phyloP scores from a whole-genome alignment of 1,140 invertebrate genomes.

The Thrips palmi region DNA sequence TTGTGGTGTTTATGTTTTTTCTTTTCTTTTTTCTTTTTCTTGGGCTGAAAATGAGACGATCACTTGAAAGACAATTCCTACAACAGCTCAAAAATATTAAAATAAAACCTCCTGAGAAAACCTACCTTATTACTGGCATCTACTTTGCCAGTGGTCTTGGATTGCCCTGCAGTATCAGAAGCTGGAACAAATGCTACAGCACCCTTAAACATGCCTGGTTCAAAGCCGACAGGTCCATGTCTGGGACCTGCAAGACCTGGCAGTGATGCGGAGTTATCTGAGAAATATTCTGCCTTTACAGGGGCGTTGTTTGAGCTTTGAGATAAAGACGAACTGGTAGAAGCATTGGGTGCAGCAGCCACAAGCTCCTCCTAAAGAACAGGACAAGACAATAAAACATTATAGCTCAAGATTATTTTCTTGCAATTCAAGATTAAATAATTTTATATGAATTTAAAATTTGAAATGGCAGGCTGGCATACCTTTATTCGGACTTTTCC shows the following conservation, averaged over 20 bases:
- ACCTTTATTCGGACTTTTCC: slow-evolving; percentile 16
- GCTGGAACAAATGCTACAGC: not conserved
- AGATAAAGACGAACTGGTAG: not conserved
- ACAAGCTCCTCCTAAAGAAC: slow-evolving; percentile 15
- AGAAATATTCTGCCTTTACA: slow-evolving; percentile 49
- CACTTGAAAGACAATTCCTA: slow-evolving; percentile 16
- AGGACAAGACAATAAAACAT: not conserved
- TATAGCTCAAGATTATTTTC: not conserved
- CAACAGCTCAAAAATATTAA: slow-evolving; percentile 12
- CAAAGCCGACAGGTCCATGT: slow-evolving; percentile 42
- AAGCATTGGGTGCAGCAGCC: slow-evolving; percentile 11
- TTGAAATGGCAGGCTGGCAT: not conserved
- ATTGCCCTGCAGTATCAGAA: not conserved
- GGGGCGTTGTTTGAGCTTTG: slow-evolving; percentile 16
- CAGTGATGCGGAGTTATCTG: slow-evolving; percentile 53
- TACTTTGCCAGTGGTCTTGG: not conserved
- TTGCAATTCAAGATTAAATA: slow-evolving; percentile 1
- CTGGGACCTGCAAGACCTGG: slow-evolving; percentile 43
- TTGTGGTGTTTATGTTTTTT: slow-evolving; percentile 59
- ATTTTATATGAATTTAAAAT: slow-evolving; percentile 1
- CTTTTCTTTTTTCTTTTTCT: slow-evolving; percentile 68
- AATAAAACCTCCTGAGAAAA: not conserved
- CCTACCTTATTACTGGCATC: not conserved
- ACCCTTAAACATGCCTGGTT: slow-evolving; percentile 54
- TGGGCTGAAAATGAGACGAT: slow-evolving; percentile 43